phyloP scores from a whole-genome alignment of 2,888 invertebrate genomes.

The Erynnis tages region DNA sequence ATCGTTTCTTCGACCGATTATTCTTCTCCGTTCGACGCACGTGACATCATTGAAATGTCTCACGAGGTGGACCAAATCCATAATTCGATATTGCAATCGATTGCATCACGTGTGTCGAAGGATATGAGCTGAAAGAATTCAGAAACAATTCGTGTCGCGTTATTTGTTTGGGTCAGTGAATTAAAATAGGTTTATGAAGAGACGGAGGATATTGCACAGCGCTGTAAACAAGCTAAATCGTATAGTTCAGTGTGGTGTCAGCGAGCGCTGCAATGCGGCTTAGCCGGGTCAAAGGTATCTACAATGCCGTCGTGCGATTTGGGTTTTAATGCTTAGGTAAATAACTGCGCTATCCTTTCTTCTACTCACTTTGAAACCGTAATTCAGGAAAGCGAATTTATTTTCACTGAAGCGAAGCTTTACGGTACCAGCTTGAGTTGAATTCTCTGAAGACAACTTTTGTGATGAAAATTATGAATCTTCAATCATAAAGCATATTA shows the following conservation, averaged over 20 bases:
- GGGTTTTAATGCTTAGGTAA: constrained; percentile 41
- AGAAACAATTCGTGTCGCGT: constrained; percentile 27
- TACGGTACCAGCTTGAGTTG: too few species aligned
- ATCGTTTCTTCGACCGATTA: constrained; percentile 24
- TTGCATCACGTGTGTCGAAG: constrained; percentile 34
- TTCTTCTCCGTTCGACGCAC: constrained; percentile 36
- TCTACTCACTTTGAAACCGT: too few species aligned
- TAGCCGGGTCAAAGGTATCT: constrained; percentile 60
- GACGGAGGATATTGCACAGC: constrained; percentile 17
- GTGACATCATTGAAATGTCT: constrained; percentile 51
- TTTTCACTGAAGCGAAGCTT: too few species aligned
- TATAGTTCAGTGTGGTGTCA: constrained; percentile 58
- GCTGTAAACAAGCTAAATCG: constrained; percentile 38
- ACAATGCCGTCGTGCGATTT: constrained; percentile 58
- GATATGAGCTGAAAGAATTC: constrained; percentile 20
- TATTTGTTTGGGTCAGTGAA: background rate
- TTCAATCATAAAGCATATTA: too few species aligned
- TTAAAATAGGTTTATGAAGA: constrained; percentile 37
- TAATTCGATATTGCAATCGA: constrained; percentile 46
- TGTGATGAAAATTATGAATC: too few species aligned
- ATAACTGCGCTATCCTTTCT: constrained; percentile 44
- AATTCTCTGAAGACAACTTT: too few species aligned
- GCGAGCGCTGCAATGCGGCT: constrained; percentile 66
- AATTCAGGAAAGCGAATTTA: too few species aligned
- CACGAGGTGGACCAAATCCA: constrained; percentile 46